These are phyloP conservation scores for Gambusia affinis DNA, from an alignment of 2,113 vertebrate genomes.

Conservation along the genomic window DNA sequence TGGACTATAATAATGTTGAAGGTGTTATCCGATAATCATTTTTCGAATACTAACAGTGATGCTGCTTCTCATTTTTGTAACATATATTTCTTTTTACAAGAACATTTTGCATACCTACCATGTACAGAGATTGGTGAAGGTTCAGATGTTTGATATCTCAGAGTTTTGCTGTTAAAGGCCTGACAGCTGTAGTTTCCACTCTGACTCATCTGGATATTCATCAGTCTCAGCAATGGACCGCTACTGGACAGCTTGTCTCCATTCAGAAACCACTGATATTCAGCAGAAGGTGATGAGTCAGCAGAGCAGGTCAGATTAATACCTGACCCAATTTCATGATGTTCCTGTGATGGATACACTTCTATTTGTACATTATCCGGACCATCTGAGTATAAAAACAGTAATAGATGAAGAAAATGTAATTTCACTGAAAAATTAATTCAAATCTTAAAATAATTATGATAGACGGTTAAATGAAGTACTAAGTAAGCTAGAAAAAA, in stretches of 20 bases:
- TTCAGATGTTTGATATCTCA: conserved; percentile 44
- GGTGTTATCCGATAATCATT: too few species aligned
- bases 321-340: conserved; percentile 40
- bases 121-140: background rate
- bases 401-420: background rate
- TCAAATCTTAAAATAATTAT: too few species aligned
- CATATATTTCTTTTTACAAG: background rate
- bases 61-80: too few species aligned
- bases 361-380: conserved; percentile 30
- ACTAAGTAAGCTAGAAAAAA: too few species aligned
- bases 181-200: conserved; percentile 69
- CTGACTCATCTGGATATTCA: conserved; percentile 43
- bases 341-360: background rate
- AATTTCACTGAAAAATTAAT: background rate
- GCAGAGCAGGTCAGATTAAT: conserved; percentile 54
- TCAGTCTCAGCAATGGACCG: background rate
- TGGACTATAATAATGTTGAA: too few species aligned
- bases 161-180: conserved; percentile 57
- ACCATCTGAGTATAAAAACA: conserved; percentile 37
- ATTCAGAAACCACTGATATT: conserved; percentile 54
- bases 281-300: conserved; percentile 53
- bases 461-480: too few species aligned
- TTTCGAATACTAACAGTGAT: too few species aligned
- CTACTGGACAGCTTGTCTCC: background rate
- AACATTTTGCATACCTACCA: background rate